Percentiles rank a stretch among this genome's conserved stretches.
phyloP scores from a whole-genome alignment of 2,113 vertebrate genomes.

The Odontesthes bonariensis region DNA sequence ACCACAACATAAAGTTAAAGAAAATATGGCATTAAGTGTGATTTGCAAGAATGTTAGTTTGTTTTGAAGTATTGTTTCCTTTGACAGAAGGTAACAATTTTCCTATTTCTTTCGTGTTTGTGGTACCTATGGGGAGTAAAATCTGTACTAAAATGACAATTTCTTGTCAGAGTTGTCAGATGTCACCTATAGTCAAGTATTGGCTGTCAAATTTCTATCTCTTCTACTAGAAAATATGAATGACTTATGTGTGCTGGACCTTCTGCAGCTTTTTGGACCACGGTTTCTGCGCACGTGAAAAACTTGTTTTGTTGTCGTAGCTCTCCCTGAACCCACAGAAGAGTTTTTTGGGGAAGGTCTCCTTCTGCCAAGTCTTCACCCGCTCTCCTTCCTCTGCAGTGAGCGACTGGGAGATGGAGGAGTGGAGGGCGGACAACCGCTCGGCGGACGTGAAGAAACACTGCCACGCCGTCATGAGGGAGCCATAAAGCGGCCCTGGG shows the following conservation, averaged over 20 bases:
- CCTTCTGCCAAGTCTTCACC: slow-evolving; percentile 86
- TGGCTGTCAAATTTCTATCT: no score
- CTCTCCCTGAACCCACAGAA: slow-evolving; percentile 88
- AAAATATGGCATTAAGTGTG: neutral
- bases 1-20: neutral
- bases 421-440: slow-evolving; percentile 82
- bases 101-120: neutral
- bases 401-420: slow-evolving; percentile 83
- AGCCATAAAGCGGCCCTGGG: slow-evolving; percentile 87
- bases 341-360: slow-evolving; percentile 84
- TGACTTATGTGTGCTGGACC: slow-evolving; percentile 63
- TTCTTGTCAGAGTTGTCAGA: no score
- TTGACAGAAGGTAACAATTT: neutral
- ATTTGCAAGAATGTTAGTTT: no score
- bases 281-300: slow-evolving; percentile 86
- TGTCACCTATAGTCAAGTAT: no score
- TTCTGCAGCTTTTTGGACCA: slow-evolving; percentile 87
- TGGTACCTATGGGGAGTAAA: no score
- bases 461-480: slow-evolving; percentile 87
- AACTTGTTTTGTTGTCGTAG: slow-evolving; percentile 78
- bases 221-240: neutral
- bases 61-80: slow-evolving; percentile 7
- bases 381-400: slow-evolving; percentile 80
- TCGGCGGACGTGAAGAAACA: slow-evolving; percentile 87
- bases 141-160: no score